Base-by-base conservation (phyloP, 2,113 vertebrate species). In the Lasiurus cinereus region DNA sequence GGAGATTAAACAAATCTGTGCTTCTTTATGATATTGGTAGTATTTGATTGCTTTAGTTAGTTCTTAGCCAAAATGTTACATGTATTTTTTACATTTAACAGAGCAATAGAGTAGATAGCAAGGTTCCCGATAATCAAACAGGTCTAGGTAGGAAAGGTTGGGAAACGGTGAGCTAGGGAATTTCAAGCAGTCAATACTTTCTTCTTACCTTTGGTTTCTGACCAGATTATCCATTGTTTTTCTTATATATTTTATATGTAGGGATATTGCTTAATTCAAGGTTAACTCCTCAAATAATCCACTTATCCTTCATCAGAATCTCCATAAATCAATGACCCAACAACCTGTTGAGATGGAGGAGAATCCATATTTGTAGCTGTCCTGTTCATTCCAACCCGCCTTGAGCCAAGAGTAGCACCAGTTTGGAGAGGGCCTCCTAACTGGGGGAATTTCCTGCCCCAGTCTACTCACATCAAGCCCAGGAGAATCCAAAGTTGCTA, bases 181-280 rank as follows among this genome's bases (percentile, higher is more conserved):
- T 90, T 90, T 88, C 31, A 77, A 70, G 66, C 2, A 2, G 39
- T 43, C 24, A 18, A 54, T 83, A 6, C 13, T 80, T 86, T 72
- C 79, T 94, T 54, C 3, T 74, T 78, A 89, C 16, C 62, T 87
- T 79, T 62, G 56, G 27, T 73, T 19, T 93, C 92, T 79, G 39
- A 78, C 11, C 5, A 9, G 69, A 79, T 73, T 62, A 31, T 83
- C 24, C 72, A 33, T 69, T 80, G 19, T 88, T 92, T 93, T 92
- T n/a, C 24, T 80, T 12, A 56, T n/a, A 22, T n/a, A 27, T 66
- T 93, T 43, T 50, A 15, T 67, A 50, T 52, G 0, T 48, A 36
- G 24, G 8, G 36, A 64, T 56, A 73, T 52, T 93, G 21, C 52
- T 94, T 54, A 83, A 56, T n/a, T 83, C 73, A 92, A 77, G 11